Conservation (phyloP, 2,888 invertebrate species). For the Ecliptopera silaceata region DNA sequence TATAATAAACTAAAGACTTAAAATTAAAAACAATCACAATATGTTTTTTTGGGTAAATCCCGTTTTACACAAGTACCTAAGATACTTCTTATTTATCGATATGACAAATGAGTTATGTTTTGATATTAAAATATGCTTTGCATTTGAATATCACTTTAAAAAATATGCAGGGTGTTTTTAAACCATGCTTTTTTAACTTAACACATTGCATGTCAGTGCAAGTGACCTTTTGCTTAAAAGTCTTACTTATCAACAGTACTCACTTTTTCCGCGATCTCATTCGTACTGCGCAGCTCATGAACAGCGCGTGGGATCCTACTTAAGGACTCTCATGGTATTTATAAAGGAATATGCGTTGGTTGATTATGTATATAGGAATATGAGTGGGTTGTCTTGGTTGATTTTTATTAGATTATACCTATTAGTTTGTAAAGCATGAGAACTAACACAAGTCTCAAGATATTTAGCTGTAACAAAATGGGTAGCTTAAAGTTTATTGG, state of each 20-base stretch:
- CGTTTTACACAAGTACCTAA: too few relatives aligned
- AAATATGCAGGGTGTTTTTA: too few relatives aligned
- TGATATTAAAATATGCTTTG: too few relatives aligned
- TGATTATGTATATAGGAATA: too few relatives aligned
- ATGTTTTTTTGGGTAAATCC: too few relatives aligned
- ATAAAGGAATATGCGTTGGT: conserved; percentile 43
- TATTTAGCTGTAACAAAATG: background rate
- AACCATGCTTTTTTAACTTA: background rate
- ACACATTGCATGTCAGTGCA: conserved; percentile 22
- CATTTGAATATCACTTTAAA: too few relatives aligned
- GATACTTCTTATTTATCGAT: too few relatives aligned
- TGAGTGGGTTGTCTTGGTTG: too few relatives aligned
- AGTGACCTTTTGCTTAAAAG: conserved; percentile 43
- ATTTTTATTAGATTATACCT: background rate
- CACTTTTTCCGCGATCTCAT: conserved; percentile 76
- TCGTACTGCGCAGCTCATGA: conserved; percentile 78
- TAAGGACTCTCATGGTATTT: conserved; percentile 80
- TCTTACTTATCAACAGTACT: conserved; percentile 65
- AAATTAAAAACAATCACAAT: too few relatives aligned
- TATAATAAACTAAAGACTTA: too few relatives aligned
- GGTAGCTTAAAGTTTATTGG: too few relatives aligned
- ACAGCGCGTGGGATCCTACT: conserved; percentile 76
- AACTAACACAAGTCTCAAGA: background rate
- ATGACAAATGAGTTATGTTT: too few relatives aligned
- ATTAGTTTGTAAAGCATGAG: background rate